Evolutionary conservation across 2,797 vertebrate species (phyloP).

Genomic region (Mus spretus): DNA sequence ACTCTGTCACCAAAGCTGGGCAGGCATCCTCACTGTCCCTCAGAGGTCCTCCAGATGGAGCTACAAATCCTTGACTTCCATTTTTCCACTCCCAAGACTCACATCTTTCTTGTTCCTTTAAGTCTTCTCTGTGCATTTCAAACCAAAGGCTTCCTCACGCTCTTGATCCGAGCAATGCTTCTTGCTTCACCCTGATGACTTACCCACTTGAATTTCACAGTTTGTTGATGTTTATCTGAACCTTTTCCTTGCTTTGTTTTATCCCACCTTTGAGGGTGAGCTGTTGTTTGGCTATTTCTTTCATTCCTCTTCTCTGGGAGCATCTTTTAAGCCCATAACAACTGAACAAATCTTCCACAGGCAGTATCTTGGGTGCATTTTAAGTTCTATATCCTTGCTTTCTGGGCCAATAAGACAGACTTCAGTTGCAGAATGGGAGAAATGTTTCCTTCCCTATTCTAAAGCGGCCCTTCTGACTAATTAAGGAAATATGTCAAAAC

Average conservation of each 20-base stretch:
- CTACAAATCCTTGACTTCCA: neutral
- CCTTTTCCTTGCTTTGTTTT: constrained; percentile 42
- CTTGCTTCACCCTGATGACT: neutral
- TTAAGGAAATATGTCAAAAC: constrained; percentile 77
- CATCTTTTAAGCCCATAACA: constrained; percentile 56
- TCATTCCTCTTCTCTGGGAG: neutral
- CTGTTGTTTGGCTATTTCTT: constrained; percentile 48
- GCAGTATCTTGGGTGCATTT: constrained; percentile 58
- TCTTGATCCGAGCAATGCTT: neutral
- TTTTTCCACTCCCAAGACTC: neutral
- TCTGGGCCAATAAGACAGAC: constrained; percentile 3
- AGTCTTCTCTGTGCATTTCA: neutral
- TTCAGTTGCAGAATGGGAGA: constrained; percentile 65
- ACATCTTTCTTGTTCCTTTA: neutral
- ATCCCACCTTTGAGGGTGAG: constrained; percentile 27
- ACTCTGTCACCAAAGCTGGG: neutral
- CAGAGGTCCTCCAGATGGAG: neutral
- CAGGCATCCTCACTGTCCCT: neutral
- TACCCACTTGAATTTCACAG: neutral
- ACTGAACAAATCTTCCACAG: constrained; percentile 23
- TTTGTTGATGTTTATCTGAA: neutral
- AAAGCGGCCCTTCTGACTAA: constrained; percentile 63
- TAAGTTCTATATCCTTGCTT: constrained; percentile 60
- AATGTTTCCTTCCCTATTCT: constrained; percentile 65
- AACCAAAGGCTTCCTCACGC: constrained; percentile 5